Conservation (phyloP, 2,797 vertebrate genomes). For the Gambusia yucatana region DNA sequence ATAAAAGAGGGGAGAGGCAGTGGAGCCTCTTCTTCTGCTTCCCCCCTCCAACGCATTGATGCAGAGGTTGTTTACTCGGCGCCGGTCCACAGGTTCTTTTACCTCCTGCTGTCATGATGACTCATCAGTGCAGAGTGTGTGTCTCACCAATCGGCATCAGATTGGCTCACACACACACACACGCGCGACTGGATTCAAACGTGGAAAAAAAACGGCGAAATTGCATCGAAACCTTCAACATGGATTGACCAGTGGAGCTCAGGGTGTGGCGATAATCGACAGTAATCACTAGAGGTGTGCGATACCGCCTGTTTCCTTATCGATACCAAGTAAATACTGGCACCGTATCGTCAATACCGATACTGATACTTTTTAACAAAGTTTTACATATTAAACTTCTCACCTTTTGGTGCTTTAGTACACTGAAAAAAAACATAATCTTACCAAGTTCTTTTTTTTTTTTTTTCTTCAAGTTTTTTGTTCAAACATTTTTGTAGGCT, state of each 20-base stretch:
- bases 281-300: background rate
- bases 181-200: background rate
- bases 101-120: conserved; percentile 2
- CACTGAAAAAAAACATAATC: no score
- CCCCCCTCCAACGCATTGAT: background rate
- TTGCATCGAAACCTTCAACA: background rate
- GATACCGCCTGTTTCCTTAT: no score
- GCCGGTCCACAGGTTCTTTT: background rate
- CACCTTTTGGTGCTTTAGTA: no score
- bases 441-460: no score
- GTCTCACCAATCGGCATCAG: background rate
- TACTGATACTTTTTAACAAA: no score
- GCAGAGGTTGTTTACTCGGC: conserved; percentile 1
- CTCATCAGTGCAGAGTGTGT: background rate
- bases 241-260: background rate
- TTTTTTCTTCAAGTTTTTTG: no score
- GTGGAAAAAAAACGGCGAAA: background rate
- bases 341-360: no score
- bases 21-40: background rate
- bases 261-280: background rate
- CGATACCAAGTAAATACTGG: no score
- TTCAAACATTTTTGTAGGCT: no score
- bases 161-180: background rate
- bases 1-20: background rate
- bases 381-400: no score